Base-by-base conservation (phyloP, 2,888 invertebrate species). In the Taenaris catops region DNA sequence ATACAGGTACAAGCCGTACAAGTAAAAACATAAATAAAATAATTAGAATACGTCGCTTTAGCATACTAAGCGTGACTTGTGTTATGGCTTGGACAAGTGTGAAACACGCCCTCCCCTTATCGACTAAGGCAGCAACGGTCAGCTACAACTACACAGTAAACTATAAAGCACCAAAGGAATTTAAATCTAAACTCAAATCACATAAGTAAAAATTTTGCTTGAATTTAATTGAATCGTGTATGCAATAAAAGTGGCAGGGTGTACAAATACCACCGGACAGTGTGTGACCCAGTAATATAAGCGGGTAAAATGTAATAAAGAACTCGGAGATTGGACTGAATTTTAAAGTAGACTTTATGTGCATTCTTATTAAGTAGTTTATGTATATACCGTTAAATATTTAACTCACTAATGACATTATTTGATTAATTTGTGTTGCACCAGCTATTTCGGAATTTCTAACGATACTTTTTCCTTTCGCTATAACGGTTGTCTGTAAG, bases 241-340 rank as follows among this genome's bases (percentile, higher is more conserved):
- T 21, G 8, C 34, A 25, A 7, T 25, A 10, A 24, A 34, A 33
- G 32, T 20, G 28, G 26, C 25, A 33, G 28, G 29, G 38, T 40
- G 28, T 35, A 32, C 35, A 38, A 44, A 41, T 37, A 41, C 48
- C 56, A 54, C 46, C 60, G 58, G 59, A 53, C 63, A 58, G 48
- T 56, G 46, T 58, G 56, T 68, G 73, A 73, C 71, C 71, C 57
- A 72, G 58, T 75, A 72, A 68, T 60, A 55, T 59, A 61, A 48
- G 49, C 39, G 37, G 37, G 41, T 39, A 35, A 44, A 47, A 12
- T 46, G 48, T 48, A 44, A 46, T 45, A 44, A 48, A 38, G 32
- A 29, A 46, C 37, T 34, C n/a, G 17, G 20, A 29, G 23, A 29
- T 28, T 16, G 24, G 20, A 7, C 8, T 33, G 17, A 17, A 21